Percentiles rank a stretch among this genome's conserved stretches.
Conservation (phyloP, 2,888 invertebrate species). For the Drosophila subquinaria region DNA sequence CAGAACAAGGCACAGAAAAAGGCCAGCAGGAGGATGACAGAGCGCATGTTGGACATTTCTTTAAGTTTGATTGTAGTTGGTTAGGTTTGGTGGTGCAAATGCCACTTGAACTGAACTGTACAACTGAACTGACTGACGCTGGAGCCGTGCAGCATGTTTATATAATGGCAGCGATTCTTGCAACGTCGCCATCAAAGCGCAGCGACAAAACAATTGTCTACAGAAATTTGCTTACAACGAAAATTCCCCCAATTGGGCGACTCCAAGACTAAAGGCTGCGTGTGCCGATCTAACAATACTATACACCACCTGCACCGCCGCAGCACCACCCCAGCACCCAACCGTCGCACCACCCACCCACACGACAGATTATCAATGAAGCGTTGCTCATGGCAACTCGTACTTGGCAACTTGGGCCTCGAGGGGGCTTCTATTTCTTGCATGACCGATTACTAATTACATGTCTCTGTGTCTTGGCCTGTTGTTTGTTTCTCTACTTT, state of each 20-base stretch:
- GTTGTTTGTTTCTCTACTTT: constrained; percentile 2
- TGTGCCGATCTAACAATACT: constrained; percentile 61
- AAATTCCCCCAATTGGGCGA: constrained; percentile 60
- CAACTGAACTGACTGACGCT: constrained; percentile 75
- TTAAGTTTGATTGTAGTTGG: constrained; percentile 11
- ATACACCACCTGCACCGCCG: constrained; percentile 35
- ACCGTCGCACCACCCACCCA: constrained; percentile 29
- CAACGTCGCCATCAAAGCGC: constrained; percentile 75
- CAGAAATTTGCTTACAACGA: constrained; percentile 58
- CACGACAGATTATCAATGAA: constrained; percentile 71
- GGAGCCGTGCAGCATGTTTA: constrained; percentile 70
- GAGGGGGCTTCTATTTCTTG: constrained; percentile 75
- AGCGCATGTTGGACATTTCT: constrained; percentile 68
- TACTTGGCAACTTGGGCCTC: constrained; percentile 36
- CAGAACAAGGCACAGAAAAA: constrained; percentile 45
- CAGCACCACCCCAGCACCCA: constrained; percentile 7
- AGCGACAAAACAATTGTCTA: constrained; percentile 80
- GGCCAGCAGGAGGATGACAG: constrained; percentile 59
- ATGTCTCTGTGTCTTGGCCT: constrained; percentile 34
- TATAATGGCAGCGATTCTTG: constrained; percentile 80
- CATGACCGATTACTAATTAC: constrained; percentile 84
- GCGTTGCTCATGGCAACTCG: constrained; percentile 52
- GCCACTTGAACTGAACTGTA: constrained; percentile 69
- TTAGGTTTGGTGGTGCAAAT: constrained; percentile 53
- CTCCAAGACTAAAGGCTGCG: constrained; percentile 61